Conservation (phyloP, 2,113 vertebrate genomes). For the Hemicordylus capensis region DNA sequence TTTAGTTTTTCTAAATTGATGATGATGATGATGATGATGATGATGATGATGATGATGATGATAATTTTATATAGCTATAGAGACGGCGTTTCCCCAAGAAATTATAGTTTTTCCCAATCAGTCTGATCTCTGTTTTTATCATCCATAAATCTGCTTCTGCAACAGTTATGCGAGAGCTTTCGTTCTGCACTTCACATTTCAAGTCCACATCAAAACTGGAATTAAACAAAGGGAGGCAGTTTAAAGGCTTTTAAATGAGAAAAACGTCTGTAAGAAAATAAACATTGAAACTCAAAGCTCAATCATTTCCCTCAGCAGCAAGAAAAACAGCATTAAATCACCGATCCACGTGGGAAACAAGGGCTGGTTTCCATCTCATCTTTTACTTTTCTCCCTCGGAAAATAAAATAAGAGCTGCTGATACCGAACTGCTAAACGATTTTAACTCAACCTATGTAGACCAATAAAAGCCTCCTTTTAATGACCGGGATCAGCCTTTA, state of each 20-base stretch:
- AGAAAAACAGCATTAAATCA: slow-evolving; percentile 84
- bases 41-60: rapidly evolving
- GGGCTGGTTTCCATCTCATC: slow-evolving; percentile 45
- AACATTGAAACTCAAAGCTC: slow-evolving; percentile 83
- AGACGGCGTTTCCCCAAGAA: slow-evolving; percentile 15
- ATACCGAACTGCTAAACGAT: slow-evolving; percentile 58
- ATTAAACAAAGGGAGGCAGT: slow-evolving; percentile 68
- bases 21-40: not conserved
- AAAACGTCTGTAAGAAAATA: slow-evolving; percentile 84
- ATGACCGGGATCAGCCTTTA: not conserved
- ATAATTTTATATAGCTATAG: not conserved
- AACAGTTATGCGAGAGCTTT: slow-evolving; percentile 46
- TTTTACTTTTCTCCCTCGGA: slow-evolving; percentile 40
- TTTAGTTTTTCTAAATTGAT: too few relatives aligned
- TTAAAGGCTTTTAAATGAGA: slow-evolving; percentile 78
- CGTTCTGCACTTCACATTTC: slow-evolving; percentile 69
- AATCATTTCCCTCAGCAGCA: slow-evolving; percentile 78
- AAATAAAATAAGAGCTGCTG: slow-evolving; percentile 65
- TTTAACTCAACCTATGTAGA: not conserved
- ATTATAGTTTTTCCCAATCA: not conserved
- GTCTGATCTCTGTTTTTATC: slow-evolving; percentile 1
- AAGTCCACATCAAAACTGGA: slow-evolving; percentile 76
- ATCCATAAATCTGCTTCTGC: slow-evolving; percentile 63
- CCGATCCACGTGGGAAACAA: slow-evolving; percentile 76
- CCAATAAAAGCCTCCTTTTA: not conserved